Conservation (phyloP, 1,140 invertebrate genomes). For the Caerostris extrusa region DNA sequence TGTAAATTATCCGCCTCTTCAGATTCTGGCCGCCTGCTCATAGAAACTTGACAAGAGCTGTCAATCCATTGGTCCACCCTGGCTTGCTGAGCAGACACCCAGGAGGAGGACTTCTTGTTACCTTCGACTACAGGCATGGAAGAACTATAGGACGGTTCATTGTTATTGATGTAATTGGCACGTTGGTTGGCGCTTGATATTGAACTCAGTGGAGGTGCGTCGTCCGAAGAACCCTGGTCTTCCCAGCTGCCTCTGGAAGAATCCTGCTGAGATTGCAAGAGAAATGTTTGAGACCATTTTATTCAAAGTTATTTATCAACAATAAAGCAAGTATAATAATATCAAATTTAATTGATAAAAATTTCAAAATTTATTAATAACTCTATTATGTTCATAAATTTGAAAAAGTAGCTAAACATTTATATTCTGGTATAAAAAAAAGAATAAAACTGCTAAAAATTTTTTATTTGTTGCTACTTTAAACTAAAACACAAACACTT, state of each 20-base stretch:
- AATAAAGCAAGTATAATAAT: too few relatives aligned
- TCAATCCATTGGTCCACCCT: slow-evolving; percentile 74
- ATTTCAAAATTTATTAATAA: too few relatives aligned
- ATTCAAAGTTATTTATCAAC: too few relatives aligned
- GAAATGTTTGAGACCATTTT: not conserved
- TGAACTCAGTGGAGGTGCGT: slow-evolving; percentile 62
- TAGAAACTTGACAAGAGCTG: slow-evolving; percentile 58
- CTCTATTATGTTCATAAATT: too few relatives aligned
- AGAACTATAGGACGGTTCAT: slow-evolving; percentile 73
- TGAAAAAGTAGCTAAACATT: too few relatives aligned
- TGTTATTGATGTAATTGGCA: slow-evolving; percentile 76
- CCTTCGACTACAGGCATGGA: slow-evolving; percentile 37
- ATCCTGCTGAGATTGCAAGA: slow-evolving; percentile 79
- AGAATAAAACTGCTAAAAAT: too few relatives aligned
- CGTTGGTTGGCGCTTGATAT: slow-evolving; percentile 75
- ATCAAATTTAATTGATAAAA: not conserved
- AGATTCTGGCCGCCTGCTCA: slow-evolving; percentile 51
- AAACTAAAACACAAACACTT: too few relatives aligned
- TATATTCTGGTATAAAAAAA: too few relatives aligned
- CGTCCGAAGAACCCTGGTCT: slow-evolving; percentile 79
- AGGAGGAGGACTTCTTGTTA: slow-evolving; percentile 68
- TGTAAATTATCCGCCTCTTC: slow-evolving; percentile 61
- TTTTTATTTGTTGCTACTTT: too few relatives aligned
- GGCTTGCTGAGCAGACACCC: slow-evolving; percentile 71
- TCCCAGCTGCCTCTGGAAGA: slow-evolving; percentile 82